These are phyloP conservation scores for Tetragnatha montana DNA, from an alignment of 2,888 invertebrate genomes.

Conservation along the genomic window DNA sequence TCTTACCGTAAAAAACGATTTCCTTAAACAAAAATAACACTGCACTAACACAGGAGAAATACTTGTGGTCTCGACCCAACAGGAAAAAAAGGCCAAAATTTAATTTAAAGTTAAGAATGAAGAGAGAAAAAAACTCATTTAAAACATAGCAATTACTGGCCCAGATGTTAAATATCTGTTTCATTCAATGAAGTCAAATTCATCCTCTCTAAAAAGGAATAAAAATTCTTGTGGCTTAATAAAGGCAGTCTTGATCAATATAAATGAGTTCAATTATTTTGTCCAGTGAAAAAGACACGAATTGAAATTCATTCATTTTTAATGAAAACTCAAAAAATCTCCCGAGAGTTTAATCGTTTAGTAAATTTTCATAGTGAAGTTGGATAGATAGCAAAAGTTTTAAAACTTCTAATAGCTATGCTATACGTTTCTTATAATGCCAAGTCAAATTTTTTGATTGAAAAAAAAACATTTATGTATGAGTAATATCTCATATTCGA, in stretches of 20 bases:
- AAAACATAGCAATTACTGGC: constrained; percentile 36
- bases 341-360: not conserved
- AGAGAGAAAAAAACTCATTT: constrained; percentile 27
- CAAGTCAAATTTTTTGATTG: no score
- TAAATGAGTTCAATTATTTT: not conserved
- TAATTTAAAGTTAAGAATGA: constrained; percentile 50
- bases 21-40: constrained; percentile 9
- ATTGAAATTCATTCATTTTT: not conserved
- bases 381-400: no score
- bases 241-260: not conserved
- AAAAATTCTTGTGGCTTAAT: not conserved
- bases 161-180: constrained; percentile 37
- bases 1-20: constrained; percentile 21
- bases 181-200: constrained; percentile 11
- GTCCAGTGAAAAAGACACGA: not conserved
- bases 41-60: not conserved
- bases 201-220: not conserved
- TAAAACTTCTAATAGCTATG: no score
- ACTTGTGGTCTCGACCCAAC: constrained; percentile 28
- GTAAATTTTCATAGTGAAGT: not conserved
- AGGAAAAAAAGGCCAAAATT: constrained; percentile 19
- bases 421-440: no score
- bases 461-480: no score
- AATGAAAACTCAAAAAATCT: not conserved
- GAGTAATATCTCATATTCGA: no score